Percentiles rank a stretch among this genome's conserved stretches.
Conservation (phyloP, 2,888 invertebrate genomes). For the Dasypolia templi region DNA sequence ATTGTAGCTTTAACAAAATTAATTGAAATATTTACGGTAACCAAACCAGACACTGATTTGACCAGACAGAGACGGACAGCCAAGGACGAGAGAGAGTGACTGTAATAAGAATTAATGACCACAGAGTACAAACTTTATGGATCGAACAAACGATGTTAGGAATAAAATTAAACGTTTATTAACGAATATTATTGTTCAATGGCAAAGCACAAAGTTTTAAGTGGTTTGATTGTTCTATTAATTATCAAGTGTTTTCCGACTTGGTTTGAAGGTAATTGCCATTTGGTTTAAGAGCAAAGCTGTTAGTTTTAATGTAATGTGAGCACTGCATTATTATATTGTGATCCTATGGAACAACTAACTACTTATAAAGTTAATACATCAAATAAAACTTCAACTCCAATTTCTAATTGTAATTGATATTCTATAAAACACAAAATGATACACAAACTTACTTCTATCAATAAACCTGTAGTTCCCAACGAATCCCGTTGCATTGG, state of each 20-base stretch:
- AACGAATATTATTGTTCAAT: conserved; percentile 45
- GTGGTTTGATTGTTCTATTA: conserved; percentile 38
- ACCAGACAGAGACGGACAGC: conserved; percentile 55
- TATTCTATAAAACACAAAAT: too few species aligned
- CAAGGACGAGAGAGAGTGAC: conserved; percentile 43
- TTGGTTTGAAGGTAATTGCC: conserved; percentile 23
- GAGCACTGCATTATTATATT: too few species aligned
- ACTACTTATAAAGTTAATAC: too few species aligned
- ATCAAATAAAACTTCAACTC: too few species aligned
- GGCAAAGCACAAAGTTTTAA: conserved; percentile 37
- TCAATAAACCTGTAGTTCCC: conserved; percentile 95
- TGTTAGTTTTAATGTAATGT: conserved; percentile 19
- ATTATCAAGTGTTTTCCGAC: conserved; percentile 28
- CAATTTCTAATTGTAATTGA: too few species aligned
- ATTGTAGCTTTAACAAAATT: conserved; percentile 63
- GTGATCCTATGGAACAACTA: too few species aligned
- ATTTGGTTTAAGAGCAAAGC: conserved; percentile 12
- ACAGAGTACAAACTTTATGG: conserved; percentile 51
- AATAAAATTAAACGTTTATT: conserved; percentile 44
- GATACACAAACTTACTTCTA: conserved; percentile 90
- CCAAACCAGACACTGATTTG: conserved; percentile 59
- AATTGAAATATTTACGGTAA: conserved; percentile 67
- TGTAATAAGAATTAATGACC: conserved; percentile 65
- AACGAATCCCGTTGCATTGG: conserved; percentile 92
- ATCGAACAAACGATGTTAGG: conserved; percentile 43